Evolutionary conservation across 2,797 vertebrate species (phyloP), one percentile per base, ranked within the genome.

Genomic region (Huso huso): DNA sequence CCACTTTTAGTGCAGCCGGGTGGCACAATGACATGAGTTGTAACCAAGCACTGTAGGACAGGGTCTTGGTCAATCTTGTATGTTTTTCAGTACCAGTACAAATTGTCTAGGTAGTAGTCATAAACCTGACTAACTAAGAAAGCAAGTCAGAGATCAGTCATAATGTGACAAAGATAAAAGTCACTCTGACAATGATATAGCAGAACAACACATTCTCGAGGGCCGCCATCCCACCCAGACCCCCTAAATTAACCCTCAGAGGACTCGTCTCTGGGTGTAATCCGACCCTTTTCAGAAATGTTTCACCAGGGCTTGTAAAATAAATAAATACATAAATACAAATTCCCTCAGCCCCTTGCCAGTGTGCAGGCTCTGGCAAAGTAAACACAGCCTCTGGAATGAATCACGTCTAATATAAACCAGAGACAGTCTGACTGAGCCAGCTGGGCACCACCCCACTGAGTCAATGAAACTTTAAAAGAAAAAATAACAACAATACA

Each of bases 361-460:
- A 78, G 77, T 61, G 48, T 74, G 77, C 76, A 77, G 79, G 78
- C 77, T 82, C 66, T 70, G 76, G 66, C 64, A 82, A 74, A 73
- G 76, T 80, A 81, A 90, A 87, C 84, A 78, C 59, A 49, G 79
- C 75, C 80, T 72, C 80, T 78, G 15, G 15, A 77, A 86, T 91
- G 86, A 89, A 86, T 90, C 86, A 85, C 57, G 66, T 74, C 72
- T 92, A 89, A 91, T 85, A 76, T 82, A 89, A 92, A 92, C 82
- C 91, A 93, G 87, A 88, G 71, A 68, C 71, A 69, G 73, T 68
- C 71, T 76, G 66, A 76, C 72, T 73, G 68, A 66, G 73, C 78
- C 80, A 86, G 77, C 78, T 84, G 83, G 72, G 82, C 80, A 75
- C 75, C 58, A 71, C 81, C 85, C 74, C 70, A 72, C 80, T 71